Percentiles rank a stretch among this genome's conserved stretches.
Conservation (phyloP, 1,140 invertebrate genomes). For the Ptiloglossa arizonensis region DNA sequence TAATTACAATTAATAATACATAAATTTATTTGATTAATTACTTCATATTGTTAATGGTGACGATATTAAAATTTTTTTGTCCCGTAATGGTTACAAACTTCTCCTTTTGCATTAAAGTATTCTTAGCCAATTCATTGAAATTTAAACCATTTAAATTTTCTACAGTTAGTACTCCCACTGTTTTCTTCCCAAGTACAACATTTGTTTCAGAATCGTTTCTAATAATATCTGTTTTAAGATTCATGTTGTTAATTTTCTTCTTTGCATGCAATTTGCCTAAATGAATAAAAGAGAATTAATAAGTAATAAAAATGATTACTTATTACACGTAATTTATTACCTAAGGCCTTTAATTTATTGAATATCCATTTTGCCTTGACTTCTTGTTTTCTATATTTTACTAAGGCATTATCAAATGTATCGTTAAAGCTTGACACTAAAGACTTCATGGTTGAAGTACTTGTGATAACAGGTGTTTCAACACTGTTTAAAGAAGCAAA, state of each 20-base stretch:
- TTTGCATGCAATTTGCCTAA: slow-evolving; percentile 51
- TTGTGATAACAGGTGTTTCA: slow-evolving; percentile 47
- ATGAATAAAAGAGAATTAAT: slow-evolving; percentile 32
- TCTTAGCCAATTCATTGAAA: slow-evolving; percentile 57
- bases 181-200: slow-evolving; percentile 66
- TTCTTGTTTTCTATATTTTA: slow-evolving; percentile 57
- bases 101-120: slow-evolving; percentile 45
- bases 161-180: slow-evolving; percentile 49
- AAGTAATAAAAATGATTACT: background rate
- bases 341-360: slow-evolving; percentile 54
- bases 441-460: slow-evolving; percentile 52
- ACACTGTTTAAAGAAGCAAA: slow-evolving; percentile 49
- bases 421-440: slow-evolving; percentile 55
- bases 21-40: slow-evolving; percentile 32
- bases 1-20: slow-evolving; percentile 3
- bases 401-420: slow-evolving; percentile 65
- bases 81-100: slow-evolving; percentile 56
- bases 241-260: slow-evolving; percentile 67
- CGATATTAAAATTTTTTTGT: slow-evolving; percentile 63
- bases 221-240: slow-evolving; percentile 68
- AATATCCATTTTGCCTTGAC: slow-evolving; percentile 64
- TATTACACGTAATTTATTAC: slow-evolving; percentile 20
- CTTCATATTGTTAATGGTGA: slow-evolving; percentile 59
- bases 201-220: slow-evolving; percentile 58
- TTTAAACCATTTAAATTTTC: slow-evolving; percentile 60